Conservation (phyloP, 1,140 invertebrate species). For the Pseudomyrmex pallidus region DNA sequence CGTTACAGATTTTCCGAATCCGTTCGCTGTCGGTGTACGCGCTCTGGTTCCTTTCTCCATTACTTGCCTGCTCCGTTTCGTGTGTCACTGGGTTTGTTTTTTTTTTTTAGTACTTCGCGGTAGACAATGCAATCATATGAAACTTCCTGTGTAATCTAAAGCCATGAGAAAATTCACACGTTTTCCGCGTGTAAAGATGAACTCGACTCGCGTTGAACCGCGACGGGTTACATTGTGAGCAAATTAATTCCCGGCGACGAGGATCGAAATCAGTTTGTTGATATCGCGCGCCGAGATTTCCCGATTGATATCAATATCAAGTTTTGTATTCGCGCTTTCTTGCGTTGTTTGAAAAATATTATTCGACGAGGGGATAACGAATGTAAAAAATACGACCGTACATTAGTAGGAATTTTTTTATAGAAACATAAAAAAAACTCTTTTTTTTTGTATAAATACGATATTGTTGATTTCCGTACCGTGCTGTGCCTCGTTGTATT, state of each 20-base stretch:
- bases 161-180: conserved; percentile 70
- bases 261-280: too few relatives aligned
- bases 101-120: conserved; percentile 37
- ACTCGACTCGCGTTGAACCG: not conserved
- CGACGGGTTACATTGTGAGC: not conserved
- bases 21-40: not conserved
- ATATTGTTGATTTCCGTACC: too few relatives aligned
- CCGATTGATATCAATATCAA: too few relatives aligned
- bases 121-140: conserved; percentile 69
- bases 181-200: conserved; percentile 55
- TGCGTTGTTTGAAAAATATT: too few relatives aligned
- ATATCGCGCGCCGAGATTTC: too few relatives aligned
- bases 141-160: conserved; percentile 58
- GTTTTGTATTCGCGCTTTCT: too few relatives aligned
- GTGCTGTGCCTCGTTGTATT: too few relatives aligned
- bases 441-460: too few relatives aligned
- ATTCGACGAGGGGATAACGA: too few relatives aligned
- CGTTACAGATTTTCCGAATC: conserved; percentile 54
- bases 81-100: conserved; percentile 49
- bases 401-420: too few relatives aligned
- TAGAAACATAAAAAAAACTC: too few relatives aligned
- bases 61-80: conserved; percentile 8
- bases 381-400: too few relatives aligned
- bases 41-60: not conserved
- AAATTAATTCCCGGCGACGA: conserved; percentile 1